These are phyloP conservation scores for Nomada lathburiana DNA, from an alignment of 2,888 invertebrate species.

Conservation along the genomic window DNA sequence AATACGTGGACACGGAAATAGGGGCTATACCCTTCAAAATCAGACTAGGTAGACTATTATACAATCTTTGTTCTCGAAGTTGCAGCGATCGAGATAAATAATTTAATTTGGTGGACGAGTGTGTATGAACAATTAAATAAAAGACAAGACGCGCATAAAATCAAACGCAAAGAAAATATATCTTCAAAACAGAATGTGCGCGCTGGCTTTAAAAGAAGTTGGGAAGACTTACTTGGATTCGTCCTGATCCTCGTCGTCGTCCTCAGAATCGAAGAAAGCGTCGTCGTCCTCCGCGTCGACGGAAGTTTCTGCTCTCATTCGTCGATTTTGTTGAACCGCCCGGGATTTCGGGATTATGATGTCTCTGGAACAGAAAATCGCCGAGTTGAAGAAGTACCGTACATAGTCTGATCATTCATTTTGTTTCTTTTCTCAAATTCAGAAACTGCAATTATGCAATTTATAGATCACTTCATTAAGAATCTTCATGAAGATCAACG, in stretches of 20 bases:
- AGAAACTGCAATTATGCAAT: neutral
- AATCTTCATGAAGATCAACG: no score
- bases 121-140: no score
- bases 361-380: conserved; percentile 82
- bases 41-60: no score
- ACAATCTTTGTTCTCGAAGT: no score
- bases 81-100: no score
- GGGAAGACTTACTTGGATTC: conserved; percentile 80
- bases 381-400: neutral
- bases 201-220: neutral
- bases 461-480: no score
- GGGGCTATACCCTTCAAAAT: no score
- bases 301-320: conserved; percentile 84
- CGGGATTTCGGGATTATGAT: conserved; percentile 86
- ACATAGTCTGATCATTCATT: neutral
- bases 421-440: neutral
- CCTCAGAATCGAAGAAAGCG: conserved; percentile 90
- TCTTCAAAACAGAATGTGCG: neutral
- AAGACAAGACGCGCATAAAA: no score
- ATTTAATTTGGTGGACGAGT: no score
- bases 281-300: conserved; percentile 88
- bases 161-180: neutral
- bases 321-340: conserved; percentile 84
- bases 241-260: conserved; percentile 88
- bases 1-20: no score